A percentile compares a stretch with the other conserved stretches of the same genome.
Conservation (phyloP, 2,113 vertebrate species). For the Mixornis gularis region DNA sequence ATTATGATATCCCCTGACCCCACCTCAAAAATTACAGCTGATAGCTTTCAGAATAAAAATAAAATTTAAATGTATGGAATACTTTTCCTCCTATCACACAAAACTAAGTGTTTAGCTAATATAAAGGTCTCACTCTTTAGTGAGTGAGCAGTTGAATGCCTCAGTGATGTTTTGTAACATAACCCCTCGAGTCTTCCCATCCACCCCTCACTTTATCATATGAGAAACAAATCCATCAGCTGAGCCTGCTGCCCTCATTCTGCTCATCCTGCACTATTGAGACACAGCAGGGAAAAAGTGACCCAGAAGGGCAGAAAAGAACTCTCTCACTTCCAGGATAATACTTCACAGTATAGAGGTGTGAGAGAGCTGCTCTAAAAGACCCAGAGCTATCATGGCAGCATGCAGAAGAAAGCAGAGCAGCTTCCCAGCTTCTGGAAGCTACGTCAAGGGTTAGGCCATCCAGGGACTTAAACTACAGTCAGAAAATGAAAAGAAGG, state of each 20-base stretch:
- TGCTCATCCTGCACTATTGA: neutral
- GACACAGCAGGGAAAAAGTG: neutral
- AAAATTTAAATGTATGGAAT: neutral
- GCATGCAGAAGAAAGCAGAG: neutral
- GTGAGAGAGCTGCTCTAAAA: neutral
- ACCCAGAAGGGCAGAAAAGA: neutral
- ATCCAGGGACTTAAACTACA: neutral
- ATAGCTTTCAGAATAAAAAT: neutral
- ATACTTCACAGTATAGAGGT: neutral
- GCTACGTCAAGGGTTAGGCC: neutral
- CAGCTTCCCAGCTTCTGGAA: neutral
- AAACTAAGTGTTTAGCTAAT: neutral
- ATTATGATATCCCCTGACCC: neutral
- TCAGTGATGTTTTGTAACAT: neutral
- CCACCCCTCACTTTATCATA: neutral
- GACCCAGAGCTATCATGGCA: neutral
- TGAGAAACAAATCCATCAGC: neutral
- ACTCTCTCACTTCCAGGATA: neutral
- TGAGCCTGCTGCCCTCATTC: neutral
- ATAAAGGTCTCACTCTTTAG: neutral
- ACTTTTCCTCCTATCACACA: neutral
- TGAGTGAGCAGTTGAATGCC: neutral
- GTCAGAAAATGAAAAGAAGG: neutral
- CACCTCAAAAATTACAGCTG: neutral
- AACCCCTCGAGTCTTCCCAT: neutral